Conservation (phyloP, 2,888 invertebrate species). For the Drosophila niveifrons region DNA sequence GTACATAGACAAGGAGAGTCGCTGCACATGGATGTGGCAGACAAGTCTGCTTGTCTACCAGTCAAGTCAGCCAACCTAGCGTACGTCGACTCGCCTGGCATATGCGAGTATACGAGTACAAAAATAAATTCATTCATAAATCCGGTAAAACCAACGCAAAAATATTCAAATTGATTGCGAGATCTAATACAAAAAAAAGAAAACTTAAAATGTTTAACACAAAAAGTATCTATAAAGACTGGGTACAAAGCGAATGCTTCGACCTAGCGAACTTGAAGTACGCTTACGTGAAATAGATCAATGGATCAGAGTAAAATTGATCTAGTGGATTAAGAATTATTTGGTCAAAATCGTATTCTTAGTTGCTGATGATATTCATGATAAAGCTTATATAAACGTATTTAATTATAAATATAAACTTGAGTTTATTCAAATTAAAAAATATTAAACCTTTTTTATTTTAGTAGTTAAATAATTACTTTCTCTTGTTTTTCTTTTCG, state of each 20-base stretch:
- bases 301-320: not conserved
- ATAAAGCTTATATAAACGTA: no score
- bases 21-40: conserved; percentile 47
- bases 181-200: conserved; percentile 49
- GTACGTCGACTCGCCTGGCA: conserved; percentile 50
- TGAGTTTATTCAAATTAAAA: no score
- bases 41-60: conserved; percentile 66
- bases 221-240: conserved; percentile 39
- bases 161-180: conserved; percentile 77
- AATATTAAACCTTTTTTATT: not conserved
- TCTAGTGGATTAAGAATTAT: not conserved
- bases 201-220: conserved; percentile 36
- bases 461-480: not conserved
- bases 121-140: conserved; percentile 81
- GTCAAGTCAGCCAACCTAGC: conserved; percentile 49
- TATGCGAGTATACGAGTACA: conserved; percentile 35
- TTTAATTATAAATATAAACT: no score
- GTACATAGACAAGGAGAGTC: not conserved
- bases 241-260: conserved; percentile 15
- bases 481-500: not conserved
- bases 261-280: conserved; percentile 16
- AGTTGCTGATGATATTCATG: no score
- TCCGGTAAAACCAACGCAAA: conserved; percentile 81
- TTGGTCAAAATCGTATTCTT: no score
- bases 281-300: conserved; percentile 6